Evolutionary conservation across 2,888 invertebrate species (phyloP).

Genomic region (Agrotis clavis): DNA sequence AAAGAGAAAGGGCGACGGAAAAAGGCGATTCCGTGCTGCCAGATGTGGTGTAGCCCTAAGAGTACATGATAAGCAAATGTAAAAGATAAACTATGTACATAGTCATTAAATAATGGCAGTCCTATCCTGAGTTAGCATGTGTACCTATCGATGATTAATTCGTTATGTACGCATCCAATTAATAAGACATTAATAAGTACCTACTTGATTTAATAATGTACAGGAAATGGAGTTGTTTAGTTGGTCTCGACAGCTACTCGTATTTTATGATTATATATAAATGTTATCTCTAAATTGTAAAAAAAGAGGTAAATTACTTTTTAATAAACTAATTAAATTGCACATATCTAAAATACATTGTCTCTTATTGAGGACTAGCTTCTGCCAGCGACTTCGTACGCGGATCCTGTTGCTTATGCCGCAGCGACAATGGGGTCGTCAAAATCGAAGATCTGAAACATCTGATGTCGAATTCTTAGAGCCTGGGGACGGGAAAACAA

Average conservation of each 20-base stretch:
- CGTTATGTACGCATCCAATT: slow-evolving; percentile 34
- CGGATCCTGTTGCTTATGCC: no score
- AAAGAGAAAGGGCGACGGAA: no score
- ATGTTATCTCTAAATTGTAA: slow-evolving; percentile 77
- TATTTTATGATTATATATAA: slow-evolving; percentile 65
- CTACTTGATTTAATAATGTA: slow-evolving; percentile 48
- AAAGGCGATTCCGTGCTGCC: no score
- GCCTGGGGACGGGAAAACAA: no score
- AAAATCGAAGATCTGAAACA: no score
- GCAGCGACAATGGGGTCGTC: no score
- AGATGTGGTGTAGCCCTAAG: no score
- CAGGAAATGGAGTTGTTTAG: slow-evolving; percentile 47
- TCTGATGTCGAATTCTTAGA: no score
- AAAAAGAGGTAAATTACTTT: slow-evolving; percentile 76
- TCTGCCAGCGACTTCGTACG: no score
- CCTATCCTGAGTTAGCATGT: slow-evolving; percentile 29
- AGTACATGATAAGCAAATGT: no score
- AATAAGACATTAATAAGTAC: slow-evolving; percentile 25
- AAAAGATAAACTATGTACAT: slow-evolving; percentile 9
- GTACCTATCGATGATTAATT: slow-evolving; percentile 27
- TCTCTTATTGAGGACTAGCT: slow-evolving; percentile 57
- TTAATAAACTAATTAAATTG: slow-evolving; percentile 83
- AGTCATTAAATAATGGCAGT: slow-evolving; percentile 37
- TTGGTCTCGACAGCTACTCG: slow-evolving; percentile 50
- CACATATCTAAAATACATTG: slow-evolving; percentile 77